Conservation (phyloP, 1,140 invertebrate species). For the Nautilus pompilius region DNA sequence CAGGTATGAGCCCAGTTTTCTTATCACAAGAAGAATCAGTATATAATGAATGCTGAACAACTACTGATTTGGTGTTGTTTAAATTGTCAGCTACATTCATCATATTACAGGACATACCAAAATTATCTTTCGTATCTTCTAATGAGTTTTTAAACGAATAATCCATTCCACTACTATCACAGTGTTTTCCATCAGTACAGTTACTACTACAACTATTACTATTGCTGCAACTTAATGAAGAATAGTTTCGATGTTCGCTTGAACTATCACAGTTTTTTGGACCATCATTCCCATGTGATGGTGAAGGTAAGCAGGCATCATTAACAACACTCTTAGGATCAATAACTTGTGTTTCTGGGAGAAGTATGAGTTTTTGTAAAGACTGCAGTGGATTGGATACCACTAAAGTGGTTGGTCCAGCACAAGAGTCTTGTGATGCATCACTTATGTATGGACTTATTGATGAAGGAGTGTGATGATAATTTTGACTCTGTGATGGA, state of each 20-base stretch:
- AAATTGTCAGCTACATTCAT: no score
- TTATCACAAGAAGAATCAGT: no score
- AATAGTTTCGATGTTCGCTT: constrained; percentile 25
- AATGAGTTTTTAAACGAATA: no score
- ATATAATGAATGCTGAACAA: no score
- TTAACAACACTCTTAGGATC: constrained; percentile 51
- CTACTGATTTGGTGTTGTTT: no score
- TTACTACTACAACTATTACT: background rate
- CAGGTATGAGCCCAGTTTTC: no score
- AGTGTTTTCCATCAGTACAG: constrained; percentile 19
- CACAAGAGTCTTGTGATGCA: constrained; percentile 3
- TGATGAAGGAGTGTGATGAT: constrained; percentile 10
- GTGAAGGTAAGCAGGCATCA: constrained; percentile 36
- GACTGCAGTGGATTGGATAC: constrained; percentile 42
- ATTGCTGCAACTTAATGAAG: background rate
- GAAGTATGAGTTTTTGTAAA: constrained; percentile 48
- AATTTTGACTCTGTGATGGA: constrained; percentile 8
- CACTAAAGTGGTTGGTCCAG: background rate
- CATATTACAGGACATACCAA: no score
- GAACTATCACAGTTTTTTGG: constrained; percentile 47
- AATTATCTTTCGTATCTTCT: no score
- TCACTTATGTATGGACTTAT: constrained; percentile 16
- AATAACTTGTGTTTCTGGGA: constrained; percentile 48
- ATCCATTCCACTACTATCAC: constrained; percentile 8
- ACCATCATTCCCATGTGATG: constrained; percentile 25